A percentile compares a stretch with the other conserved stretches of the same genome.
Conservation (phyloP, 2,113 vertebrate species). For the Procavia capensis region DNA sequence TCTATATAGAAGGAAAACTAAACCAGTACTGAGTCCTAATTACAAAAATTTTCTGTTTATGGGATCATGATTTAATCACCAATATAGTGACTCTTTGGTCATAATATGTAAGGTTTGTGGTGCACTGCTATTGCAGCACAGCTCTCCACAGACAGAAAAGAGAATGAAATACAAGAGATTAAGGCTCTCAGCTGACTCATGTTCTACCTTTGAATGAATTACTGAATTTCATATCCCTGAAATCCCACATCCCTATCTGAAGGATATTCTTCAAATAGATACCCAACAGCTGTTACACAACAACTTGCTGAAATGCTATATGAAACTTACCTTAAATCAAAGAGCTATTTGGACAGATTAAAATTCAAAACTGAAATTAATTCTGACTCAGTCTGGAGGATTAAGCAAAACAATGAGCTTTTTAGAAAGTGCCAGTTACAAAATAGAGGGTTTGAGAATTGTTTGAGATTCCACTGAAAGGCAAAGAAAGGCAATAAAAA, state of each 20-base stretch:
- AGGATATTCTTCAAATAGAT: neutral
- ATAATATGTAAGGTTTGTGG: neutral
- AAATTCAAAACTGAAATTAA: neutral
- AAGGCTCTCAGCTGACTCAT: neutral
- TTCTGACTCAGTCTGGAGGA: neutral
- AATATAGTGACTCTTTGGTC: neutral
- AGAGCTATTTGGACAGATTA: neutral
- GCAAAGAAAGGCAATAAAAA: neutral
- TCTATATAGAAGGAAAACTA: neutral
- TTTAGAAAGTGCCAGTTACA: neutral
- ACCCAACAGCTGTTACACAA: neutral
- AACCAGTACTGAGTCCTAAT: neutral
- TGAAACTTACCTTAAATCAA: neutral
- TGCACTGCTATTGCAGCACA: neutral
- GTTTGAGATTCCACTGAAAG: neutral
- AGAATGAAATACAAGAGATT: neutral
- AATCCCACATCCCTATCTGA: neutral
- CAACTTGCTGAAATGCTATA: neutral
- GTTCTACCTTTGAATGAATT: neutral
- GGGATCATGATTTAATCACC: neutral
- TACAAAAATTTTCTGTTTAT: neutral
- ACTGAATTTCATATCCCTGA: slow-evolving; percentile 8
- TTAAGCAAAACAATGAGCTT: neutral
- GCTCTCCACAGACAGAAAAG: neutral
- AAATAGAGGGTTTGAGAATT: neutral